phyloP scores from a whole-genome alignment of 1,140 invertebrate species.

The Colletes gigas region DNA sequence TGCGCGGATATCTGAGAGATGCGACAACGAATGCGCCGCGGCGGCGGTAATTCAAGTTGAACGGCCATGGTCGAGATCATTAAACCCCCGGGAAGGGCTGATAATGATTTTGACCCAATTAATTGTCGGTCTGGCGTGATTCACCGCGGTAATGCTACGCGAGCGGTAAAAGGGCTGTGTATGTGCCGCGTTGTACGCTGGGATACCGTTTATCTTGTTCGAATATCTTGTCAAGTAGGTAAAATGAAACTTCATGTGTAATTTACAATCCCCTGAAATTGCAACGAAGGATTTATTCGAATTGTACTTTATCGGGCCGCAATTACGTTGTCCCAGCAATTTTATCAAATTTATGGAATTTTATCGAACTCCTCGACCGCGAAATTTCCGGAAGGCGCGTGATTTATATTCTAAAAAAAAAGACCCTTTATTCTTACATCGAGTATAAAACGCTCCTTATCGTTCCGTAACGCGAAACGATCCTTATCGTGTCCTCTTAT shows the following conservation, averaged over 20 bases:
- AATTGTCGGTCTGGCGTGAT: constrained; percentile 48
- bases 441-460: too few relatives aligned
- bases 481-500: too few relatives aligned
- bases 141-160: constrained; percentile 28
- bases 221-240: neutral
- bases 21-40: constrained; percentile 53
- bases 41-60: constrained; percentile 62
- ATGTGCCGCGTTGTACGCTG: neutral
- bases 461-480: too few relatives aligned
- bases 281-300: neutral
- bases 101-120: constrained; percentile 67
- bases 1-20: constrained; percentile 40
- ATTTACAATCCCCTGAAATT: neutral
- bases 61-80: constrained; percentile 60
- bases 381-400: too few relatives aligned
- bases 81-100: constrained; percentile 52
- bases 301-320: too few relatives aligned
- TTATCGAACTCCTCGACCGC: too few relatives aligned
- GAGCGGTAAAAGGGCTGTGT: constrained; percentile 35
- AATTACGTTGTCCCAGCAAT: too few relatives aligned
- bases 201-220: neutral
- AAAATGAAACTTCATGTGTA: neutral
- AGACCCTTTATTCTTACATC: too few relatives aligned
- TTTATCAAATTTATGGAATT: too few relatives aligned
- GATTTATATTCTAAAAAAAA: too few relatives aligned